These are phyloP conservation scores for Pangasius krempfi DNA, from an alignment of 2,797 vertebrate genomes.

Conservation along the genomic window DNA sequence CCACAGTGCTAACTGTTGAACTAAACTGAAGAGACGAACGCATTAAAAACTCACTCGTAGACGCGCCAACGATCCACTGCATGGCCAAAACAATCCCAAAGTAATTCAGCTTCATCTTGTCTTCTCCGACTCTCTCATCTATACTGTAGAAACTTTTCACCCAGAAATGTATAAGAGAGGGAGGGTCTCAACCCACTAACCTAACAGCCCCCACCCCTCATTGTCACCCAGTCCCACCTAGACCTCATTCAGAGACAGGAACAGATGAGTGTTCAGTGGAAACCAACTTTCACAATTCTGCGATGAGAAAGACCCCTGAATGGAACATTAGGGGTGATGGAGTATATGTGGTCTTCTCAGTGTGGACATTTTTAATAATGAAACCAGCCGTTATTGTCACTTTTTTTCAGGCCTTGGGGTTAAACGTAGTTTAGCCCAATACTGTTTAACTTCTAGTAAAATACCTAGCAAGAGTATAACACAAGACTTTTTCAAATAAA, in stretches of 20 bases:
- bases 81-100: not conserved
- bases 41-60: not conserved
- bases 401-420: not conserved
- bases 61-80: not conserved
- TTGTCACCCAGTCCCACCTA: not conserved
- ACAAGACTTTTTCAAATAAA: not conserved
- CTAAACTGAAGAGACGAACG: not conserved
- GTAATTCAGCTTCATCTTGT: conserved; percentile 3
- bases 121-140: not conserved
- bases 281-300: not conserved
- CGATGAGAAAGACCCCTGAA: conserved; percentile 3
- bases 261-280: conserved; percentile 11
- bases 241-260: not conserved
- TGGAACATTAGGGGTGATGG: not conserved
- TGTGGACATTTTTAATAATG: not conserved
- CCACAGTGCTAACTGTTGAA: not conserved
- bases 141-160: not conserved
- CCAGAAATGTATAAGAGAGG: not conserved
- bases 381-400: not conserved
- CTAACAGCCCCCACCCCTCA: not conserved
- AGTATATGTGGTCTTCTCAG: not conserved
- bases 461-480: not conserved
- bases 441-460: not conserved
- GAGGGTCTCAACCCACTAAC: not conserved
- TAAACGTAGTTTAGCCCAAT: not conserved